Evolutionary conservation across 2,888 invertebrate genomes (phyloP), one percentile per base, ranked within the genome.

Genomic region (Piscicola geometra): DNA sequence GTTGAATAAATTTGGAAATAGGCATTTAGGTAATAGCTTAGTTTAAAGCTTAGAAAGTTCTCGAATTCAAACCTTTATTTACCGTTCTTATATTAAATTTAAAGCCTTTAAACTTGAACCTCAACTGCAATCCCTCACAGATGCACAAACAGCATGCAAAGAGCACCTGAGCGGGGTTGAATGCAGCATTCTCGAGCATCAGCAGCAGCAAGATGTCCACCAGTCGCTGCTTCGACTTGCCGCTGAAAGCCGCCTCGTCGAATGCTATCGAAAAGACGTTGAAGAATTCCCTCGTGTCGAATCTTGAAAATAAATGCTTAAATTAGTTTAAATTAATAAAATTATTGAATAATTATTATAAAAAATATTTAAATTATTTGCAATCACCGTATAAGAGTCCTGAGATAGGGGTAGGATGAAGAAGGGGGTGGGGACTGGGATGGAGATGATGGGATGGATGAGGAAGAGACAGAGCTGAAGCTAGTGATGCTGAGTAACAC

Each of bases 201-300:
- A 93, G 89, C 83, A 90, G 90, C 71, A 92, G 86, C 52, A 93
- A 86, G 82, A 93, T 91, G 82, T 92, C 91, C 50, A 93, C 89
- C 72, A 93, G 88, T 78, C 92, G 86, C 82, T 92, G 92, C 74
- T 91, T 88, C 83, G 91, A 82, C 41, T 81, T 80, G n/a, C 83
- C 89, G 35, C 89, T 88, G 83, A 92, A 92, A 84, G 92, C 91
- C 18, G 88, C 89, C 82, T 93, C 92, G 81, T 91, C 91, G 86
- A 93, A 93, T 66, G 93, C 92, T 84, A 93, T 87, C 33, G 92
- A 90, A 73, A 93, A 88, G 2, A 93, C 93, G 85, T 93, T 93
- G 60, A 93, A 87, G 80, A 92, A 93, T 82, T 93, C 94, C 74
- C 91, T 88, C 0, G 91, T 91, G 83, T 94, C 93, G 83, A 93